These are phyloP conservation scores for Collichthys lucidus DNA, from an alignment of 2,113 vertebrate genomes.

Conservation along the genomic window DNA sequence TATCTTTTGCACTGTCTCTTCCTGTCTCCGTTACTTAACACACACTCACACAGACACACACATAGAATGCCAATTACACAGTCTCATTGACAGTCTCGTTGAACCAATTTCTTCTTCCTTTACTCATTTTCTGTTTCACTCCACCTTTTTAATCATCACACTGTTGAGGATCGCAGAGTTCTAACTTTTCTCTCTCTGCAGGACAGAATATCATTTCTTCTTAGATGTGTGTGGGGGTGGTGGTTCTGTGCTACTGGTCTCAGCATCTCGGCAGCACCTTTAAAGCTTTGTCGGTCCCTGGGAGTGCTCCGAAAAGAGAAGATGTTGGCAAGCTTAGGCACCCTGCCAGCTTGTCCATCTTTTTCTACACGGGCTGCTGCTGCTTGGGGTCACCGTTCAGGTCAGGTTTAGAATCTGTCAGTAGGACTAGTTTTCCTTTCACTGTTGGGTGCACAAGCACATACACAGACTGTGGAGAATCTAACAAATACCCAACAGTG, in stretches of 20 bases:
- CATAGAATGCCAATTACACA: constrained; percentile 8
- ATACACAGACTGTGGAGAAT: constrained; percentile 39
- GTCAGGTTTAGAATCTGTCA: constrained; percentile 76
- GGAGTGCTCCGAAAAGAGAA: constrained; percentile 64
- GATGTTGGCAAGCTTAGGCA: constrained; percentile 66
- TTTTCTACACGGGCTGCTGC: constrained; percentile 69
- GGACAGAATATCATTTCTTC: constrained; percentile 53
- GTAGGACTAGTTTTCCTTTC: constrained; percentile 67
- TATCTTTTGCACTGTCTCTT: constrained; percentile 7
- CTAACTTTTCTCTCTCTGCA: constrained; percentile 52
- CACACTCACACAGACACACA: not conserved
- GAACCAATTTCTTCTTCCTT: constrained; percentile 26
- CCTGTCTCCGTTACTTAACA: constrained; percentile 18
- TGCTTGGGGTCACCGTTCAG: constrained; percentile 72
- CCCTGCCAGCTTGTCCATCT: constrained; percentile 77
- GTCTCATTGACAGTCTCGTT: constrained; percentile 37
- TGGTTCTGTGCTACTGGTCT: constrained; percentile 60
- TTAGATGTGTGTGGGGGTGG: constrained; percentile 56
- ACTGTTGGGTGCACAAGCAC: constrained; percentile 58
- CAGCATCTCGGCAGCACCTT: constrained; percentile 67
- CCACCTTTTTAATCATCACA: constrained; percentile 61
- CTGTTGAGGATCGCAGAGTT: constrained; percentile 49
- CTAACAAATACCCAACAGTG: constrained; percentile 34
- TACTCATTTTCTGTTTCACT: constrained; percentile 48
- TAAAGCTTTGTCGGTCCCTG: constrained; percentile 64